Percentiles rank a stretch among this genome's conserved stretches.
Evolutionary conservation across 2,113 vertebrate genomes (phyloP).

Genomic region (Gobius niger): DNA sequence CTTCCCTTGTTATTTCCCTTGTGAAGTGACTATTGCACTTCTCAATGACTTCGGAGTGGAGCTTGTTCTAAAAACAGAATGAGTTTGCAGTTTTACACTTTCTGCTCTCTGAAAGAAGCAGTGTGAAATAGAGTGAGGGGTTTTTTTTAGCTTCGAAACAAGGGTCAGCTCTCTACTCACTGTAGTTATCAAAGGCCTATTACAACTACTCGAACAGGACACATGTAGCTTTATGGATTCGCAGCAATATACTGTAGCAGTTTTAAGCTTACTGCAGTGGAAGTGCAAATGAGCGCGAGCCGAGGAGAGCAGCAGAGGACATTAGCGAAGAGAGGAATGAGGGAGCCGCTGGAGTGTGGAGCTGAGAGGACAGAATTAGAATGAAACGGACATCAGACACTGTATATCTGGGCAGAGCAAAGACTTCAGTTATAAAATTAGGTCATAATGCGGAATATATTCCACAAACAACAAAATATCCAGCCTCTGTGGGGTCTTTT

Average conservation of each 20-base stretch:
- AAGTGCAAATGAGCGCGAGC: slow-evolving; percentile 8
- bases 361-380: too few relatives aligned
- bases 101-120: slow-evolving; percentile 28
- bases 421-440: too few relatives aligned
- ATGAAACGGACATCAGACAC: too few relatives aligned
- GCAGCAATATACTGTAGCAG: background rate
- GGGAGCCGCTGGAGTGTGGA: background rate
- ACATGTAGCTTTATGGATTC: slow-evolving; percentile 9
- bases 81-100: slow-evolving; percentile 36
- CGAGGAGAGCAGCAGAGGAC: slow-evolving; percentile 16
- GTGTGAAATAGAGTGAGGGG: slow-evolving; percentile 49
- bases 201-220: slow-evolving; percentile 41
- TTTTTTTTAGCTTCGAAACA: slow-evolving; percentile 50
- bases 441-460: too few relatives aligned
- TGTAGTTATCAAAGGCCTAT: slow-evolving; percentile 32
- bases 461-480: too few relatives aligned
- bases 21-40: background rate
- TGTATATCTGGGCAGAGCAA: too few relatives aligned
- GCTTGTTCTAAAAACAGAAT: slow-evolving; percentile 9
- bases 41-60: slow-evolving; percentile 19
- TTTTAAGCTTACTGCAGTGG: background rate
- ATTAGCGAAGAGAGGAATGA: slow-evolving; percentile 21
- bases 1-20: background rate
- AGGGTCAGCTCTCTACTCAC: slow-evolving; percentile 40
- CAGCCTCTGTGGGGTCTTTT: too few relatives aligned